Percentiles rank a stretch among this genome's conserved stretches.
These are phyloP conservation scores for Hypotaenidia okinawae DNA, from an alignment of 2,797 vertebrate genomes.

Conservation along the genomic window DNA sequence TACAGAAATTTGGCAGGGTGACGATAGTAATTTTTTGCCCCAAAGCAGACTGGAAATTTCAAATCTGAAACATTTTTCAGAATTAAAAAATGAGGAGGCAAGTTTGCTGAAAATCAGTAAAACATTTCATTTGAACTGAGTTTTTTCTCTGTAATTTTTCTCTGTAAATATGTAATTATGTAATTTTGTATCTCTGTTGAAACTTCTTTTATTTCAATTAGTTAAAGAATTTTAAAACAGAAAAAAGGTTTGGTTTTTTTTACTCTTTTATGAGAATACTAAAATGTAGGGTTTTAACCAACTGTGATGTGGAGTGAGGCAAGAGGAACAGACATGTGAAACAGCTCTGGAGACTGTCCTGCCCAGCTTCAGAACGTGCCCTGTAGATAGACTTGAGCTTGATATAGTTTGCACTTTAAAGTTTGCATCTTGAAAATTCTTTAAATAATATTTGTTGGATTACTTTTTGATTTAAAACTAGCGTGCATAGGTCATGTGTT, in stretches of 20 bases:
- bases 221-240: neutral
- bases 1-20: constrained; percentile 2
- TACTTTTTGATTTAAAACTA: neutral
- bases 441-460: neutral
- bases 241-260: neutral
- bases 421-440: neutral
- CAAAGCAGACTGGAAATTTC: neutral
- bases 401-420: neutral
- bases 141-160: neutral
- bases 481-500: fast-evolving
- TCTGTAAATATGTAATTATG: no score
- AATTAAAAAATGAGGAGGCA: neutral
- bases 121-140: neutral
- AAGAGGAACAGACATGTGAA: neutral
- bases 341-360: neutral
- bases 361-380: neutral
- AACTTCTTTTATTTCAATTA: neutral
- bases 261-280: neutral
- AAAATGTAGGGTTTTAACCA: neutral
- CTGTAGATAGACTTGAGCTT: neutral
- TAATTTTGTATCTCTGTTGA: neutral
- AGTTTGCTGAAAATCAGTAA: neutral
- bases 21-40: neutral
- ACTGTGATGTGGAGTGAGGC: neutral
- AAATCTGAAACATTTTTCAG: neutral